phyloP scores from a whole-genome alignment of 1,140 invertebrate genomes.

The Macrobrachium rosenbergii region DNA sequence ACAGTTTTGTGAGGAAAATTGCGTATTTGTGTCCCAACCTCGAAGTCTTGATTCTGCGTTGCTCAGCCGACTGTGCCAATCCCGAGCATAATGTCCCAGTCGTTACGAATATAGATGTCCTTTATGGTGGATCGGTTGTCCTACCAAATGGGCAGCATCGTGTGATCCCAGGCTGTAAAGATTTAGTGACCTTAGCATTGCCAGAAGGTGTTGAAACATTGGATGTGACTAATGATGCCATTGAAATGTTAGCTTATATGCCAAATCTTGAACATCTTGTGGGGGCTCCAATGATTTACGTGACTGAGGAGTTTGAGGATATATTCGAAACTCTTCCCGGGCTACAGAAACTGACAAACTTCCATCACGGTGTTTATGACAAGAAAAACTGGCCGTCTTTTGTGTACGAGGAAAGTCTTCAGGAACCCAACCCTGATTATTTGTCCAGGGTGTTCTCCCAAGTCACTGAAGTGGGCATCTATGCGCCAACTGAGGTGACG shows the following conservation, averaged over 20 bases:
- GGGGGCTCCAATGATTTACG: slow-evolving; percentile 48
- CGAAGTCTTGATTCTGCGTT: slow-evolving; percentile 45
- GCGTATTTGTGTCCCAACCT: slow-evolving; percentile 49
- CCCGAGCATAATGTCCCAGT: slow-evolving; percentile 31
- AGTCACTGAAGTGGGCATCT: slow-evolving; percentile 44
- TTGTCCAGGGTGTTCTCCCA: slow-evolving; percentile 40
- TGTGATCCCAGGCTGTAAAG: slow-evolving; percentile 30
- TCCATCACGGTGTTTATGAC: slow-evolving; percentile 44
- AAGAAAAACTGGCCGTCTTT: slow-evolving; percentile 40
- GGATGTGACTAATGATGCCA: slow-evolving; percentile 39
- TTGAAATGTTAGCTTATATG: slow-evolving; percentile 47
- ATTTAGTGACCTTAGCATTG: slow-evolving; percentile 47
- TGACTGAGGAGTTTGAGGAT: slow-evolving; percentile 53
- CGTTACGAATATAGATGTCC: slow-evolving; percentile 42
- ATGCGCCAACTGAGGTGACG: slow-evolving; percentile 48
- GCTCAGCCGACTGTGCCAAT: slow-evolving; percentile 48
- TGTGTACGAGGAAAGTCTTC: slow-evolving; percentile 39
- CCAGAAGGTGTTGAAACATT: slow-evolving; percentile 41
- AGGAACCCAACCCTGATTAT: slow-evolving; percentile 42
- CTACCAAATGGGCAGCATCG: slow-evolving; percentile 29
- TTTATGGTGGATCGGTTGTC: slow-evolving; percentile 32
- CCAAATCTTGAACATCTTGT: slow-evolving; percentile 53
- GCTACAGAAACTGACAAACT: slow-evolving; percentile 37
- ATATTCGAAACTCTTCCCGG: slow-evolving; percentile 25
- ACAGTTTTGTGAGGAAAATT: slow-evolving; percentile 51